A percentile compares a stretch with the other conserved stretches of the same genome.
Conservation (phyloP, 2,113 vertebrate genomes). For the Catharus minimus region DNA sequence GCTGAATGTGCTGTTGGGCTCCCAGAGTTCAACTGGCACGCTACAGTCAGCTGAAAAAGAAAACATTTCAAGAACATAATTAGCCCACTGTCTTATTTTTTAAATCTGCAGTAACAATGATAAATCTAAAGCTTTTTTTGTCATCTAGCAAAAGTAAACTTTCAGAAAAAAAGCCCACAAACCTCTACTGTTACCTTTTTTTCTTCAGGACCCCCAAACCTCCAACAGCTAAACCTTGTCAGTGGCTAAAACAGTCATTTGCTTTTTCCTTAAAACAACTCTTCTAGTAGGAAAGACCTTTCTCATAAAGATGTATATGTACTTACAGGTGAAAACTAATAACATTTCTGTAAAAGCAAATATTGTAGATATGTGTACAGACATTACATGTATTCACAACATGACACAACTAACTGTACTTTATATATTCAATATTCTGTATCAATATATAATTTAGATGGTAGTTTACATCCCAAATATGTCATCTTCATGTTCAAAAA, state of each 20-base stretch:
- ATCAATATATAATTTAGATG: not conserved
- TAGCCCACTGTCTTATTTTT: not conserved
- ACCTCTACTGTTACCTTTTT: not conserved
- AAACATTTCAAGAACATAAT: constrained; percentile 4
- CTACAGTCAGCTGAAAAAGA: constrained; percentile 86
- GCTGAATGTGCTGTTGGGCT: constrained; percentile 85
- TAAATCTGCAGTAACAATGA: not conserved
- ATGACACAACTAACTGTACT: not conserved
- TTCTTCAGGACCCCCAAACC: not conserved
- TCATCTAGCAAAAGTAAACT: not conserved
- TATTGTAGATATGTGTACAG: not conserved
- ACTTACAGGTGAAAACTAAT: not conserved
- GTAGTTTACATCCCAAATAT: not conserved
- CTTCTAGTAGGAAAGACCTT: not conserved
- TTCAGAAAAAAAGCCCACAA: not conserved
- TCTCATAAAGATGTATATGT: not conserved
- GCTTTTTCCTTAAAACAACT: not conserved
- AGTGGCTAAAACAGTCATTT: not conserved
- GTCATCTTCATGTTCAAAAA: not conserved
- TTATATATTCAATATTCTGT: not conserved
- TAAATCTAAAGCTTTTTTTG: not conserved
- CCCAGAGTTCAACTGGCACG: constrained; percentile 88
- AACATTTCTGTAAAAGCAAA: not conserved
- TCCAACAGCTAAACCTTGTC: not conserved
- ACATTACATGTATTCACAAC: not conserved